These are phyloP conservation scores for Spodoptera exigua DNA, from an alignment of 2,888 invertebrate genomes.

Conservation along the genomic window DNA sequence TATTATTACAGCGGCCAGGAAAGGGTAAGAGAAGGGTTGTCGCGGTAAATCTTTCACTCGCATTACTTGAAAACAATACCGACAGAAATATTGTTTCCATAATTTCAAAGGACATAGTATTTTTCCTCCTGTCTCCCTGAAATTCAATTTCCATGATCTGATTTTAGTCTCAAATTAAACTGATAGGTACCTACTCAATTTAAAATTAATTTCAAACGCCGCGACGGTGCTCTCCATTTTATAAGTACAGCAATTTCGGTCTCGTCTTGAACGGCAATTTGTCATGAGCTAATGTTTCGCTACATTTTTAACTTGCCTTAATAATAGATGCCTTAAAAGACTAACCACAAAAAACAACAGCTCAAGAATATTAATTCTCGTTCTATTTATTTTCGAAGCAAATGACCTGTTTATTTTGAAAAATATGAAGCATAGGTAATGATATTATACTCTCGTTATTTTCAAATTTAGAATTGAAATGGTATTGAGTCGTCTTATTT, in stretches of 20 bases:
- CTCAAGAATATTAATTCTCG: neutral
- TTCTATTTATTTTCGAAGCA: slow-evolving; percentile 4
- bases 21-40: neutral
- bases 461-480: no score
- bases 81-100: no score
- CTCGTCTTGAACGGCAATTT: slow-evolving; percentile 8
- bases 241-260: slow-evolving; percentile 6
- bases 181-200: slow-evolving; percentile 21
- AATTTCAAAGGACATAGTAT: neutral
- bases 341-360: neutral
- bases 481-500: no score
- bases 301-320: slow-evolving; percentile 25
- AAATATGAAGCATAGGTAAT: slow-evolving; percentile 7
- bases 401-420: slow-evolving; percentile 2
- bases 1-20: neutral
- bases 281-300: slow-evolving; percentile 18
- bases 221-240: slow-evolving; percentile 1
- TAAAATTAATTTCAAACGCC: slow-evolving; percentile 38
- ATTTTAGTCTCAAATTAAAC: slow-evolving; percentile 27
- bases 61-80: no score
- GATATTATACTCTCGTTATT: no score
- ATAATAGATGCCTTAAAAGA: slow-evolving; percentile 13
- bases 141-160: slow-evolving; percentile 23
- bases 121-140: neutral
- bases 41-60: no score